phyloP scores from a whole-genome alignment of 1,140 invertebrate genomes.

The Saxidomus purpurata region DNA sequence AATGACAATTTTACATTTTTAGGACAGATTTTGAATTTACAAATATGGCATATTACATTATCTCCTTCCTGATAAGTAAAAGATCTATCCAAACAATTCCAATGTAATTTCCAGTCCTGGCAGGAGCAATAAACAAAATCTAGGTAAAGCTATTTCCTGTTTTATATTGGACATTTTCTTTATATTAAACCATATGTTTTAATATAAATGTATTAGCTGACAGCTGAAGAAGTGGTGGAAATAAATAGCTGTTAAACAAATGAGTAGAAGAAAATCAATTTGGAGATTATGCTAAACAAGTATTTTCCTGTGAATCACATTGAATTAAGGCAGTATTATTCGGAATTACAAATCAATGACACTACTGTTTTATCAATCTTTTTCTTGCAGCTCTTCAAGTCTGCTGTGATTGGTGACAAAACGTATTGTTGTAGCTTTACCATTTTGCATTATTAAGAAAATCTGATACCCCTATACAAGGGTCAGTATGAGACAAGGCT shows the following conservation, averaged over 20 bases:
- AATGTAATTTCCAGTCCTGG: too few relatives aligned
- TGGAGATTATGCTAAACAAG: slow-evolving; percentile 2
- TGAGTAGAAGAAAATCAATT: neutral
- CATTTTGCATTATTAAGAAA: slow-evolving; percentile 46
- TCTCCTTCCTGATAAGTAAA: too few relatives aligned
- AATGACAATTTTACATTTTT: too few relatives aligned
- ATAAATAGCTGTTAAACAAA: slow-evolving; percentile 22
- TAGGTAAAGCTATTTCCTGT: too few relatives aligned
- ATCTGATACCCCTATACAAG: slow-evolving; percentile 40
- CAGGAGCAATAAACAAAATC: too few relatives aligned
- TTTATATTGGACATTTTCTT: too few relatives aligned
- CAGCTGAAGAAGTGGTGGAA: neutral
- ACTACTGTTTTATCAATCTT: slow-evolving; percentile 41
- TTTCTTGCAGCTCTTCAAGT: neutral
- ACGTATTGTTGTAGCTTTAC: neutral
- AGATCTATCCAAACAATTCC: too few relatives aligned
- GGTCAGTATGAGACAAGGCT: neutral
- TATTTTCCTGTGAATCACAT: slow-evolving; percentile 38
- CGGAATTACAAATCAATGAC: slow-evolving; percentile 61
- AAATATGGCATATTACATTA: too few relatives aligned
- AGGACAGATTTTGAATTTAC: too few relatives aligned
- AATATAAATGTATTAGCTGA: neutral
- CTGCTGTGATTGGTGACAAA: slow-evolving; percentile 43
- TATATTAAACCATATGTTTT: neutral
- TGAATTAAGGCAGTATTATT: slow-evolving; percentile 30